A percentile compares a stretch with the other conserved stretches of the same genome.
These are phyloP conservation scores for Chiloscyllium plagiosum DNA, from an alignment of 2,113 vertebrate species.

Conservation along the genomic window DNA sequence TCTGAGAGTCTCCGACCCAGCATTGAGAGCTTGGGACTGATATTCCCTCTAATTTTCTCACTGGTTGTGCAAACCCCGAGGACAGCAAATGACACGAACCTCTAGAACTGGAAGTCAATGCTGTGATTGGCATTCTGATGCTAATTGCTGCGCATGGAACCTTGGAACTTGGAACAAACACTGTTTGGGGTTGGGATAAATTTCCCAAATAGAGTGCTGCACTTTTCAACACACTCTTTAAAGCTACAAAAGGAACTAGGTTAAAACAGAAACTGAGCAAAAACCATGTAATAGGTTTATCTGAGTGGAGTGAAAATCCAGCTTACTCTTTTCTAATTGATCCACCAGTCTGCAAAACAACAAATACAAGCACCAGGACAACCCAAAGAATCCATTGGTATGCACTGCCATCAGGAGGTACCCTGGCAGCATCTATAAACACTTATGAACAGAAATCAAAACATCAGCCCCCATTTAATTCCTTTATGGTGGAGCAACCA, in stretches of 20 bases:
- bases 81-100: no score
- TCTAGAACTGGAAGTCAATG: no score
- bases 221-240: background rate
- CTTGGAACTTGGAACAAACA: no score
- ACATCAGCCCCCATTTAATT: background rate
- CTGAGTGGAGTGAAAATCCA: background rate
- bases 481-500: background rate
- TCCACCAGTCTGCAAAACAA: background rate
- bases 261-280: background rate
- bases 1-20: background rate
- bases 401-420: background rate
- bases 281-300: background rate
- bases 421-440: background rate
- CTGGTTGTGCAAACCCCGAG: no score
- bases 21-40: background rate
- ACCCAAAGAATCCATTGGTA: background rate
- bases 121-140: no score
- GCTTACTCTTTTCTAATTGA: background rate
- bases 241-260: background rate
- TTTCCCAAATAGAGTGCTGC: background rate
- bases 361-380: background rate
- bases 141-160: no score
- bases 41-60: no score
- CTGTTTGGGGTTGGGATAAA: no score
- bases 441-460: background rate